These are phyloP conservation scores for Myotis findleyi DNA, from an alignment of 2,797 vertebrate species.

Conservation along the genomic window DNA sequence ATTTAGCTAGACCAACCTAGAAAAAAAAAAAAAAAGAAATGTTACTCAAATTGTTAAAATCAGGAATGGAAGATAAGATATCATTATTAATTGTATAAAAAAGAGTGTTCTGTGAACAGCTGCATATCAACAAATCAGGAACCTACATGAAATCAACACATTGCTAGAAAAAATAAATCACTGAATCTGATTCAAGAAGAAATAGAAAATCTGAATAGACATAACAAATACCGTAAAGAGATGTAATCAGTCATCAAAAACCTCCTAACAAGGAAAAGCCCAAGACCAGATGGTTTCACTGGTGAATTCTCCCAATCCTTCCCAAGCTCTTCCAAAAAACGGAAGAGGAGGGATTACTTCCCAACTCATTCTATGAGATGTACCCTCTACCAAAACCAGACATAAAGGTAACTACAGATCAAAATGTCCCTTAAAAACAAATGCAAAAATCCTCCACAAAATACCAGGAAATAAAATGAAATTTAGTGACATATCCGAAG, in stretches of 20 bases:
- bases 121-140: background rate
- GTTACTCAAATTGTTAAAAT: background rate
- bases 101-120: background rate
- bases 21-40: background rate
- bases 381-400: background rate
- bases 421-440: background rate
- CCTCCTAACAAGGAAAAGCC: background rate
- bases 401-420: background rate
- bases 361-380: background rate
- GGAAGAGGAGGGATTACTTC: background rate
- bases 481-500: background rate
- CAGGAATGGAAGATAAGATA: background rate
- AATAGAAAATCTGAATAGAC: background rate
- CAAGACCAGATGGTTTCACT: background rate
- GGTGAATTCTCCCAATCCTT: background rate
- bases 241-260: conserved; percentile 12
- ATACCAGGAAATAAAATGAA: background rate
- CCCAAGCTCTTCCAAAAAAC: background rate
- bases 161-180: background rate
- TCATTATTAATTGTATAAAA: background rate
- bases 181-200: background rate
- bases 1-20: background rate
- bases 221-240: background rate
- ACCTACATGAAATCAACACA: background rate
- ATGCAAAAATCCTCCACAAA: background rate